Base-by-base conservation (phyloP, 2,888 invertebrate genomes). In the Pheosia tremula region DNA sequence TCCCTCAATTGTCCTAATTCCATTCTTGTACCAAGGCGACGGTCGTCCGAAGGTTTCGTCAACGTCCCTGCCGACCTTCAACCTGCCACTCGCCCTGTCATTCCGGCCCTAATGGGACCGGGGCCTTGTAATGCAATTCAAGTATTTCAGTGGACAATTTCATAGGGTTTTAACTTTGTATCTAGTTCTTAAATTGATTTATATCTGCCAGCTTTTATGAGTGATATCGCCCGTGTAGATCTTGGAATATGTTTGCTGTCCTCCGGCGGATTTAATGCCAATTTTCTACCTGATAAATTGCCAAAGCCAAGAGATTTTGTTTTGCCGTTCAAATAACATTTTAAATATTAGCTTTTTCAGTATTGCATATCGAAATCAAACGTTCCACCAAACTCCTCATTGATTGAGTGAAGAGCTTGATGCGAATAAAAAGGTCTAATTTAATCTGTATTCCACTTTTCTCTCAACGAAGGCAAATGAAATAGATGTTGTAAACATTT, bases 391-490 rank as follows among this genome's bases (percentile, higher is more conserved):
- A 58, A 61, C 59, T 65, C 58, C 49, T 63, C 68, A 68, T 69
- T 69, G 72, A 77, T 71, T 63, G 63, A 67, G 62, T 50, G 58
- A 64, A 24, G 9, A 70, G 50, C 61, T 50, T 63, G 56, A 59
- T 58, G 63, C 60, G 65, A 74, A 74, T 73, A 68, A 71, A 72
- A 75, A 68, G 63, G 64, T 68, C 61, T 68, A 68, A 75, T 76
- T 77, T 64, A 59, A 71, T 72, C 61, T 58, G 66, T 68, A 69
- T 67, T 68, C 56, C 57, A 55, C 11, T 61, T 62, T 57, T 63
- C 56, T 41, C 57, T 37, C 64, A 58, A 62, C 58, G 54, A 56
- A 69, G 47, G 49, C 61, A 68, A 72, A 70, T 74, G 65, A 66
- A 68, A 69, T 60, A 62, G 60, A 68, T 60, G 64, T 66, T 62